Evolutionary conservation across 1,140 invertebrate genomes (phyloP), one percentile per base, ranked within the genome.

Genomic region (Cheumatopsyche charites): DNA sequence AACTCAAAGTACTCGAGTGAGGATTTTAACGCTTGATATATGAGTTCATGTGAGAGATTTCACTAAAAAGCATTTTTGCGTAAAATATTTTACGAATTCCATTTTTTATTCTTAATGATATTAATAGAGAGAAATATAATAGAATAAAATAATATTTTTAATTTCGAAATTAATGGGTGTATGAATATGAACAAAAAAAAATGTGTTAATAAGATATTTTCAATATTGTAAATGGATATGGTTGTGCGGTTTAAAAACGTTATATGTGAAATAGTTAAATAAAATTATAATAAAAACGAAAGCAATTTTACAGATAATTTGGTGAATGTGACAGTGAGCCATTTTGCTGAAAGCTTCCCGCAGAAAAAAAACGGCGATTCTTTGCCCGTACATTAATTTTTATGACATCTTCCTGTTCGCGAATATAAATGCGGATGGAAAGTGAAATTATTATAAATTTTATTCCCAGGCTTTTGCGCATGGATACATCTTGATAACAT

Each of bases 251-350:
- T 36, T 36, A 36, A n/a, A n/a, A n/a, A n/a, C n/a, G n/a, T 36
- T 9, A 36, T 3, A 9, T 36, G 9, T 36, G 29, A 36, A 36
- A 36, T 36, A 36, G 29, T 4, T 3, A 36, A 36, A 36, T 36
- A 36, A 36, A 36, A 36, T 4, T 36, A 52, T 17, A 17, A 52
- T 19, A 15, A 17, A 52, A 52, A 19, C 15, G 47, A 19, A 17
- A 19, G 47, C 47, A 52, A 52, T 52, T 52, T 52, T 52, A 52
- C 47, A 52, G 47, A 52, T 52, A 52, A 52, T 52, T 52, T 52
- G 19, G n/a, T 17, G 47, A 52, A 52, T 52, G 15, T 52, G 15
- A 52, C 29, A 36, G 29, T 36, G 3, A 9, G 29, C 29, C 29
- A 36, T 36, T 36, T 36, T 36, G 29, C 9, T 36, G 29, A 36